These are phyloP conservation scores for Halcyon badia DNA, from an alignment of 2,797 vertebrate species.

Conservation along the genomic window DNA sequence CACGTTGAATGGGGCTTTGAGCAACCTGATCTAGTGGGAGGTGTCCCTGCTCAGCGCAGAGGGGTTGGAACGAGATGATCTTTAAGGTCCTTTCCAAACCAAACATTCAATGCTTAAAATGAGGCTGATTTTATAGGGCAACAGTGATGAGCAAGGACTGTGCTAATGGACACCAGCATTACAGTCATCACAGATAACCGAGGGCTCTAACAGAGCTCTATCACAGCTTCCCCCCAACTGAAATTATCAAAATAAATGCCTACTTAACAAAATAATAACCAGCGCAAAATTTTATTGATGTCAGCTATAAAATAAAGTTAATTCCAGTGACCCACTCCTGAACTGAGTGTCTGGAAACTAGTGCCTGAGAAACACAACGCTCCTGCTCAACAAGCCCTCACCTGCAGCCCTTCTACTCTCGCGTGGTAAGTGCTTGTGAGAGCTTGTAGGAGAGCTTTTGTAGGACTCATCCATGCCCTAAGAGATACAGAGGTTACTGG, in stretches of 20 bases:
- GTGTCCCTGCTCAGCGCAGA: background rate
- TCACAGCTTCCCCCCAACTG: background rate
- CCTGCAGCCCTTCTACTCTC: background rate
- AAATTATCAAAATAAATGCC: background rate
- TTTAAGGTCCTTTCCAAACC: background rate
- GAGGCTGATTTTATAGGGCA: background rate
- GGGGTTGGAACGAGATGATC: background rate
- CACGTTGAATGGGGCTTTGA: background rate
- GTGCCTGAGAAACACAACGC: background rate
- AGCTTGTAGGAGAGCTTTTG: conserved; percentile 13
- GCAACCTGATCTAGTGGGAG: background rate
- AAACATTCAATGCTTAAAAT: background rate
- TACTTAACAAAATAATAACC: background rate
- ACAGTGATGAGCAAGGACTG: background rate
- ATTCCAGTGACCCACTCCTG: background rate
- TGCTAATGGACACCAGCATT: background rate
- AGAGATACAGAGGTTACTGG: background rate
- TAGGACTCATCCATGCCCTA: background rate
- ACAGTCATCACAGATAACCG: fast-evolving
- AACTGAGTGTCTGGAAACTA: background rate
- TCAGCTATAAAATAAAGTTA: background rate
- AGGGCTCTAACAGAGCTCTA: background rate
- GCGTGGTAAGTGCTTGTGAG: background rate
- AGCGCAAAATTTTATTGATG: background rate
- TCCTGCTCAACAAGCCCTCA: background rate